A percentile compares a stretch with the other conserved stretches of the same genome.
Conservation (phyloP, 2,797 vertebrate genomes). For the Malurus leucopterus region DNA sequence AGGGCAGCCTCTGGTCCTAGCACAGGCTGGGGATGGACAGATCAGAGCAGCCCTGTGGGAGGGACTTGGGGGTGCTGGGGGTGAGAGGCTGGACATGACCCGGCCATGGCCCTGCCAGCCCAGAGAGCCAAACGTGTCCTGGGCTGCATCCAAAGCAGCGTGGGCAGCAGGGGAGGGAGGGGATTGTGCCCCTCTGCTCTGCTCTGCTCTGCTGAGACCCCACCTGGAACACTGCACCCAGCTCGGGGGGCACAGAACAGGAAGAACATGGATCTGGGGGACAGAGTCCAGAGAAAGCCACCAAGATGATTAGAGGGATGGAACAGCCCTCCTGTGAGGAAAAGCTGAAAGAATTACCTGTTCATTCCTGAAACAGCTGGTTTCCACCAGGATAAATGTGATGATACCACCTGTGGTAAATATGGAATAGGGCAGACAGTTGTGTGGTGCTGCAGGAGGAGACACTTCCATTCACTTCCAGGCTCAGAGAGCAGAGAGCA, state of each 20-base stretch:
- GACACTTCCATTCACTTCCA: background rate
- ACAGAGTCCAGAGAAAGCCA: background rate
- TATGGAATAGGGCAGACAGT: background rate
- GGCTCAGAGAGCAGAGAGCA: background rate
- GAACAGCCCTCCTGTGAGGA: background rate
- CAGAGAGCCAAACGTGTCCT: background rate
- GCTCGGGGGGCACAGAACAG: background rate
- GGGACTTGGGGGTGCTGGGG: background rate
- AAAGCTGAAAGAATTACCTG: background rate
- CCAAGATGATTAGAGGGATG: background rate
- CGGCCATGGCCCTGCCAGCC: background rate
- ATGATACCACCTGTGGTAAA: background rate
- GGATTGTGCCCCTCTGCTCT: background rate
- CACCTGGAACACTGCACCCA: background rate
- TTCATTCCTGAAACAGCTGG: background rate
- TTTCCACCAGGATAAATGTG: background rate
- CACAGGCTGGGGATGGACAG: background rate
- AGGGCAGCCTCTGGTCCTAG: rapidly evolving
- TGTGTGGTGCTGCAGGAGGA: rapidly evolving
- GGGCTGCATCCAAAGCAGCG: background rate
- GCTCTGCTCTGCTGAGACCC: background rate
- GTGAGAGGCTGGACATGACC: background rate
- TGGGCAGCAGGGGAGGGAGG: background rate
- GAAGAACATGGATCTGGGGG: rapidly evolving
- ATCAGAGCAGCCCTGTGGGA: background rate